Percentiles rank a stretch among this genome's conserved stretches.
These are phyloP conservation scores for Caenorhabditis zanzibari DNA, from an alignment of 2,888 invertebrate genomes.

Conservation along the genomic window DNA sequence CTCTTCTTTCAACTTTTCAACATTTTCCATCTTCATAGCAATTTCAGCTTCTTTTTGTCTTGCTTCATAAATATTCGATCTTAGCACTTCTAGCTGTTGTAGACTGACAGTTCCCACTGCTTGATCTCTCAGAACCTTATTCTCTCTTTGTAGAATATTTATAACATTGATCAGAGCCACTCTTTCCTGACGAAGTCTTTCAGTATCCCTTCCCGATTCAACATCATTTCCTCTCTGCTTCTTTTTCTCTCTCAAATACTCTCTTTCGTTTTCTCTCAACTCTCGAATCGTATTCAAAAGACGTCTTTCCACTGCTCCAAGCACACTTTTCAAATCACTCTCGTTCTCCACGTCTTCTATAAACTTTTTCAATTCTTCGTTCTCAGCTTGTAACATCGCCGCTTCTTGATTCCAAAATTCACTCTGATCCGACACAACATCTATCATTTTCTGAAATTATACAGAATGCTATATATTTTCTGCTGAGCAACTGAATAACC, in stretches of 20 bases:
- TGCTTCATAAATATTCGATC: slow-evolving; percentile 46
- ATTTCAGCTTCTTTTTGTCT: slow-evolving; percentile 41
- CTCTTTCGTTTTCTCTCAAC: slow-evolving; percentile 74
- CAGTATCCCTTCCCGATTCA: slow-evolving; percentile 40
- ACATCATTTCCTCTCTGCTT: slow-evolving; percentile 60
- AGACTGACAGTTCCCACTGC: slow-evolving; percentile 59
- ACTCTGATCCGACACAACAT: slow-evolving; percentile 75
- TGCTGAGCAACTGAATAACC: no score
- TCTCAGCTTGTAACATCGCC: slow-evolving; percentile 73
- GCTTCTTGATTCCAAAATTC: slow-evolving; percentile 76
- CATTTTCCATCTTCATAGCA: slow-evolving; percentile 19
- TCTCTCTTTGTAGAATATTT: slow-evolving; percentile 60
- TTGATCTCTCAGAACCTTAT: slow-evolving; percentile 58
- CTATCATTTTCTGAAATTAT: slow-evolving; percentile 69
- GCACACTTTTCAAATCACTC: slow-evolving; percentile 77
- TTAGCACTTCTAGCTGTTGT: slow-evolving; percentile 59
- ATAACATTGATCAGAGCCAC: slow-evolving; percentile 55
- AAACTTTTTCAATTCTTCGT: slow-evolving; percentile 77
- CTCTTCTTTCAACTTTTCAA: slow-evolving; percentile 38
- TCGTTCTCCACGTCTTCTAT: slow-evolving; percentile 79
- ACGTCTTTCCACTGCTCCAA: slow-evolving; percentile 78
- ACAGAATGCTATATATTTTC: not conserved
- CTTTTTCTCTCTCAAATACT: slow-evolving; percentile 66
- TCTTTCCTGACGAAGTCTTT: slow-evolving; percentile 51
- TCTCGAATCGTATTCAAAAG: slow-evolving; percentile 79